Percentiles rank a stretch among this genome's conserved stretches.
These are phyloP conservation scores for Drosophila aldrichi DNA, from an alignment of 2,888 invertebrate species.

Conservation along the genomic window DNA sequence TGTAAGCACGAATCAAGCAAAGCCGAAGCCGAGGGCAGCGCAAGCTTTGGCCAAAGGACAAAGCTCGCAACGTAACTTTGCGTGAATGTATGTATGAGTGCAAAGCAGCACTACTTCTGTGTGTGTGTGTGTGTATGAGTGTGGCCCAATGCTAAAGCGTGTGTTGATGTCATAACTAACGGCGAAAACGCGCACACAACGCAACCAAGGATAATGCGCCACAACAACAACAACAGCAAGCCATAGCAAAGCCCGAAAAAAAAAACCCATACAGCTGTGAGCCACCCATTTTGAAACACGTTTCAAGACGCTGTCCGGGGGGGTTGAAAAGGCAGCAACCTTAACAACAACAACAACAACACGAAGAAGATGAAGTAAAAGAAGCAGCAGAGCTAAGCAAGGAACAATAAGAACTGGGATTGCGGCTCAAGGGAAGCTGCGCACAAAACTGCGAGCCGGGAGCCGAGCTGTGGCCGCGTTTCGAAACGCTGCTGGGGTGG, in stretches of 20 bases:
- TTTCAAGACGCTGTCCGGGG: slow-evolving; percentile 62
- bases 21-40: slow-evolving; percentile 42
- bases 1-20: slow-evolving; percentile 66
- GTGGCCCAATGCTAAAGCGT: slow-evolving; percentile 57
- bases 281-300: slow-evolving; percentile 74
- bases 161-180: slow-evolving; percentile 73
- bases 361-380: slow-evolving; percentile 11
- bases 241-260: slow-evolving; percentile 9
- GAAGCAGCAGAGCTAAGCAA: not conserved
- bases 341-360: slow-evolving; percentile 30
- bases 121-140: slow-evolving; percentile 18
- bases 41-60: slow-evolving; percentile 65
- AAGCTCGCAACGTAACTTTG: slow-evolving; percentile 38
- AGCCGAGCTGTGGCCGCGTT: slow-evolving; percentile 63
- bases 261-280: slow-evolving; percentile 60
- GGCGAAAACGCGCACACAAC: slow-evolving; percentile 45
- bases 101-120: not conserved
- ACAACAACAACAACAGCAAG: slow-evolving; percentile 13
- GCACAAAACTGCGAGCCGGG: slow-evolving; percentile 59
- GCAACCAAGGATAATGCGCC: slow-evolving; percentile 62
- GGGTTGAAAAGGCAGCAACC: slow-evolving; percentile 55
- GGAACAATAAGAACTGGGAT: slow-evolving; percentile 38
- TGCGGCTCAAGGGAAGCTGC: slow-evolving; percentile 68
- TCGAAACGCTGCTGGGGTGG: slow-evolving; percentile 67
- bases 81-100: not conserved